Percentiles rank a stretch among this genome's conserved stretches.
Evolutionary conservation across 2,797 vertebrate genomes (phyloP).

Genomic region (Octomys mimax): DNA sequence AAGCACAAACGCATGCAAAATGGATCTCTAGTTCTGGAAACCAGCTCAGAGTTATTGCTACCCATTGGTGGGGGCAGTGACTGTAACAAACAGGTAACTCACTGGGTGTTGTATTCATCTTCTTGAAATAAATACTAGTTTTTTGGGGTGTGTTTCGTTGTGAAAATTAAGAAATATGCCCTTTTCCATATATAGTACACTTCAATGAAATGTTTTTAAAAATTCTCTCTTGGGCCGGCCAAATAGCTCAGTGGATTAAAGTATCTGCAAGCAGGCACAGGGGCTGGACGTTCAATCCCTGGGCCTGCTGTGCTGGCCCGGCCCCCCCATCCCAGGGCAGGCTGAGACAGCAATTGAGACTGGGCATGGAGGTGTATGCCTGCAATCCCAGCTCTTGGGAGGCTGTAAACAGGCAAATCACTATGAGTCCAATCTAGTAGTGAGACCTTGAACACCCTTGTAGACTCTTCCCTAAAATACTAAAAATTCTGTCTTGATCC

Average conservation of each 20-base stretch:
- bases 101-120: neutral
- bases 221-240: neutral
- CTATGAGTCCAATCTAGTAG: too few relatives aligned
- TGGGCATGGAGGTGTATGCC: too few relatives aligned
- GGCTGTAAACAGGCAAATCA: too few relatives aligned
- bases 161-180: constrained; percentile 15
- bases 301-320: too few relatives aligned
- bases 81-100: neutral
- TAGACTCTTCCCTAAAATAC: too few relatives aligned
- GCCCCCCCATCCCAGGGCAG: too few relatives aligned
- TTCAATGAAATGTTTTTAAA: neutral
- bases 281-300: too few relatives aligned
- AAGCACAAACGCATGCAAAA: neutral
- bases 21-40: neutral
- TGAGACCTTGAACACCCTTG: too few relatives aligned
- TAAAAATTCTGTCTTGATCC: constrained; percentile 6
- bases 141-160: constrained; percentile 30
- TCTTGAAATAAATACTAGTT: neutral
- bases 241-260: too few relatives aligned
- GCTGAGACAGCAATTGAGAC: too few relatives aligned
- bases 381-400: too few relatives aligned
- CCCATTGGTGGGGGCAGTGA: neutral
- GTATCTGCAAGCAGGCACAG: too few relatives aligned
- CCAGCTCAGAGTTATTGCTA: constrained; percentile 7
- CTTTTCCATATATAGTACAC: neutral